phyloP scores from a whole-genome alignment of 2,888 invertebrate species.

The Sesia apiformis region DNA sequence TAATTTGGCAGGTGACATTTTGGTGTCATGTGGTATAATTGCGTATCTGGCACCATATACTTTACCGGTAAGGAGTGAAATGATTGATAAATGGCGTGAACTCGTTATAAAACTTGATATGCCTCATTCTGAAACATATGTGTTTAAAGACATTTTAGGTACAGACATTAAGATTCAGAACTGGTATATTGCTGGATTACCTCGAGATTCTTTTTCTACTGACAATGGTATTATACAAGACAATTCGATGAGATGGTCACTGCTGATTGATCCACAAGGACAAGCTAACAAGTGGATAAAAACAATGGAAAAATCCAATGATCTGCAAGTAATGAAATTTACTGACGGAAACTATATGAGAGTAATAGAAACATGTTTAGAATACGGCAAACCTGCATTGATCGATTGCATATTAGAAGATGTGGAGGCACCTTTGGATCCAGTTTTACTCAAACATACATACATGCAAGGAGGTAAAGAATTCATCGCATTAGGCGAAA shows the following conservation, averaged over 20 bases:
- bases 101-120: slow-evolving; percentile 80
- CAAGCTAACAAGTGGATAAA: slow-evolving; percentile 92
- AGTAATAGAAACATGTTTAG: slow-evolving; percentile 82
- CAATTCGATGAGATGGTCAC: slow-evolving; percentile 84
- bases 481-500: slow-evolving; percentile 85
- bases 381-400: slow-evolving; percentile 84
- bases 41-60: slow-evolving; percentile 93
- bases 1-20: slow-evolving; percentile 90
- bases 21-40: slow-evolving; percentile 91
- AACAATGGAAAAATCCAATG: slow-evolving; percentile 84
- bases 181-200: slow-evolving; percentile 88
- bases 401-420: slow-evolving; percentile 86
- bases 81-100: slow-evolving; percentile 82
- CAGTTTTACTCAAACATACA: slow-evolving; percentile 82
- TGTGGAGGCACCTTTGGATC: slow-evolving; percentile 85
- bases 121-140: slow-evolving; percentile 84
- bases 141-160: slow-evolving; percentile 84
- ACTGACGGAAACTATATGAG: slow-evolving; percentile 85
- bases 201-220: slow-evolving; percentile 86
- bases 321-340: slow-evolving; percentile 81
- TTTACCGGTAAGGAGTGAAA: slow-evolving; percentile 75
- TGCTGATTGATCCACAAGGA: slow-evolving; percentile 88
- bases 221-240: slow-evolving; percentile 91
- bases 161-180: slow-evolving; percentile 90
- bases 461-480: slow-evolving; percentile 83